These are phyloP conservation scores for Irena cyanogastra DNA, from an alignment of 2,113 vertebrate genomes.

Conservation along the genomic window DNA sequence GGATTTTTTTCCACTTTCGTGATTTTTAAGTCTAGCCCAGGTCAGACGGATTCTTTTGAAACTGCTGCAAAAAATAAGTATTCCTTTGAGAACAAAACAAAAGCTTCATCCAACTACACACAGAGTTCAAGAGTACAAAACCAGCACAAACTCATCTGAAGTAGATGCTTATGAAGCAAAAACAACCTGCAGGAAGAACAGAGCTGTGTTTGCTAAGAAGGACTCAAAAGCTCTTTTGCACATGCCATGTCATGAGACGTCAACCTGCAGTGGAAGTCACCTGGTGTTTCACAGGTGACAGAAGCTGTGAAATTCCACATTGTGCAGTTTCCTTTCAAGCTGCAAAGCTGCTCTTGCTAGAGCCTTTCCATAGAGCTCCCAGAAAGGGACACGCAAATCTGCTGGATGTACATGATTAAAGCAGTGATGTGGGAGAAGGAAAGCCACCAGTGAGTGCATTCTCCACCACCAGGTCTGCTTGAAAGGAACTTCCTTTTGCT, in stretches of 20 bases:
- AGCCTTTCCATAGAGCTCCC: not conserved
- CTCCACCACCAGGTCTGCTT: not conserved
- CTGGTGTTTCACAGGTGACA: not conserved
- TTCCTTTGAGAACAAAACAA: not conserved
- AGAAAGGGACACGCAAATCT: not conserved
- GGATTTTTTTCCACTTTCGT: not conserved
- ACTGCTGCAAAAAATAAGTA: not conserved
- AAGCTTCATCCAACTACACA: not conserved
- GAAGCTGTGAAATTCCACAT: not conserved
- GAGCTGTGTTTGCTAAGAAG: not conserved
- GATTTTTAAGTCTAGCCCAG: not conserved
- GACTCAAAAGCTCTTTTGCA: not conserved
- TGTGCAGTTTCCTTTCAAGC: fast-evolving
- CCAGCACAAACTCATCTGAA: not conserved
- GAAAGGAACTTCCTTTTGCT: not conserved
- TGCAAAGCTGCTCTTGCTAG: not conserved
- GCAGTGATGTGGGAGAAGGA: not conserved
- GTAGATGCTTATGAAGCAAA: not conserved
- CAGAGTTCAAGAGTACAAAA: not conserved
- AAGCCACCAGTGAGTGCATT: not conserved
- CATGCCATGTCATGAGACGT: fast-evolving
- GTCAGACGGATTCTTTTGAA: not conserved
- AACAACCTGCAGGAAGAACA: not conserved
- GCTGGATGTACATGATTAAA: not conserved
- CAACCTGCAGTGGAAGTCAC: not conserved